Evolutionary conservation across 92 coral and sea anemone species (phyloP), one percentile per base, ranked within the genome.

Genomic region (Palythoa heliodiscus): DNA sequence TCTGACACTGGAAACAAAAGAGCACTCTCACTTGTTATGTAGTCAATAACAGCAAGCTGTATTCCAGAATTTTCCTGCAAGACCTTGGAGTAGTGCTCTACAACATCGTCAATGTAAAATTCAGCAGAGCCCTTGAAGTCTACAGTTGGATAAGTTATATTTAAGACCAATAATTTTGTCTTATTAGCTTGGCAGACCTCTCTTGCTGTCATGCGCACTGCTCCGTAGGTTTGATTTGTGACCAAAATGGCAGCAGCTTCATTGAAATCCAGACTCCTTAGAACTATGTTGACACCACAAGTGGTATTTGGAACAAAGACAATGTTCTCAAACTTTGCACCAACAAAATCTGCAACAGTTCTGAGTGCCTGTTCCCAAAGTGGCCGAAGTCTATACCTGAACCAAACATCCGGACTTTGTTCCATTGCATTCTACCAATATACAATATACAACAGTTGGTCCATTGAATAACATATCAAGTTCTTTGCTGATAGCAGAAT

Each of bases 221-320:
- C 92, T 4, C 95, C 95, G 72, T 93, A 93, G 53, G 97, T 93
- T 68, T 91, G 95, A 73, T 92, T 92, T 22, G 93, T 89, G 53
- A 92, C 90, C 17, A 93, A 83, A 39, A 93, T 78, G 48, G 90
- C 91, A 47, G 90, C 90, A 11, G 93, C 97, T 86, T 93, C 93
- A 25, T 60, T 57, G 35, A 93, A 53, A 57, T 90, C 89, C 23
- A 93, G 66, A 61, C 93, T 75, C 67, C 76, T 77, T 43, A 93
- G 69, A 29, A 93, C 91, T 76, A 90, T 37, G 67, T 92, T 92
- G 66, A 92, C 64, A 2, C 95, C 97, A 39, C 84, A 13, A 22
- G 97, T 93, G 57, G 95, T 77, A 83, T 93, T 93, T 10, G 87
- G 75, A 15, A 93, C 89, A 89, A 92, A 93, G 40, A 93, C 97